A percentile compares a stretch with the other conserved stretches of the same genome.
These are phyloP conservation scores for Stichodactyla helianthus DNA, from an alignment of 64 coral and sea anemone species.

Conservation along the genomic window DNA sequence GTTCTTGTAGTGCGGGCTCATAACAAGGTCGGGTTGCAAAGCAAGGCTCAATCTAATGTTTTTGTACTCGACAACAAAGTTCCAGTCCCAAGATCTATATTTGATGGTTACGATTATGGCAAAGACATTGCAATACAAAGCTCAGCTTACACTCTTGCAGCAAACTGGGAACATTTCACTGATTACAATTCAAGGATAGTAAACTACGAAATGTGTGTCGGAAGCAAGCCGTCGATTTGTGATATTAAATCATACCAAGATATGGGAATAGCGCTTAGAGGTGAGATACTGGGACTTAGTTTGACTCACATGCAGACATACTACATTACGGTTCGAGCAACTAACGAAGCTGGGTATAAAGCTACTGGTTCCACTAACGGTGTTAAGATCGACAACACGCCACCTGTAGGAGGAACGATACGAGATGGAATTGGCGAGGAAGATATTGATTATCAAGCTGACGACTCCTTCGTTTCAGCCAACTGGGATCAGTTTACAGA, in stretches of 20 bases:
- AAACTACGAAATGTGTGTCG: conserved; percentile 53
- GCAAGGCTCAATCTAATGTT: conserved; percentile 30
- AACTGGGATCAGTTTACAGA: conserved; percentile 87
- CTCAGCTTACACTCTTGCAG: conserved; percentile 37
- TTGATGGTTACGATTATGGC: conserved; percentile 23
- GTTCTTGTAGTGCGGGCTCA: conserved; percentile 38
- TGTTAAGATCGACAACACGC: conserved; percentile 58
- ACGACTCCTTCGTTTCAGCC: conserved; percentile 60
- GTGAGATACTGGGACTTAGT: conserved; percentile 47
- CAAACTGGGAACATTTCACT: conserved; percentile 63
- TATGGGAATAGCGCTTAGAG: conserved; percentile 25
- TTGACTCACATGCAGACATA: conserved; percentile 65
- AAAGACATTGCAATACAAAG: conserved; percentile 40
- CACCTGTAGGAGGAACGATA: conserved; percentile 44
- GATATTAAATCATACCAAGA: conserved; percentile 28
- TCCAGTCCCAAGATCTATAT: conserved; percentile 33
- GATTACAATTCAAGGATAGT: conserved; percentile 31
- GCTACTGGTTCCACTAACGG: conserved; percentile 60
- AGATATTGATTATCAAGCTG: conserved; percentile 78
- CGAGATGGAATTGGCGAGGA: conserved; percentile 49
- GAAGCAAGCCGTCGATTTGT: conserved; percentile 46
- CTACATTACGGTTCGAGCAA: conserved; percentile 66
- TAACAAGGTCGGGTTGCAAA: conserved; percentile 50
- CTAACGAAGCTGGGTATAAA: conserved; percentile 69
- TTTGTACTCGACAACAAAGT: conserved; percentile 31